Percentiles rank a stretch among this genome's conserved stretches.
Conservation (phyloP, 2,797 vertebrate genomes). For the Sebastiscus tertius region DNA sequence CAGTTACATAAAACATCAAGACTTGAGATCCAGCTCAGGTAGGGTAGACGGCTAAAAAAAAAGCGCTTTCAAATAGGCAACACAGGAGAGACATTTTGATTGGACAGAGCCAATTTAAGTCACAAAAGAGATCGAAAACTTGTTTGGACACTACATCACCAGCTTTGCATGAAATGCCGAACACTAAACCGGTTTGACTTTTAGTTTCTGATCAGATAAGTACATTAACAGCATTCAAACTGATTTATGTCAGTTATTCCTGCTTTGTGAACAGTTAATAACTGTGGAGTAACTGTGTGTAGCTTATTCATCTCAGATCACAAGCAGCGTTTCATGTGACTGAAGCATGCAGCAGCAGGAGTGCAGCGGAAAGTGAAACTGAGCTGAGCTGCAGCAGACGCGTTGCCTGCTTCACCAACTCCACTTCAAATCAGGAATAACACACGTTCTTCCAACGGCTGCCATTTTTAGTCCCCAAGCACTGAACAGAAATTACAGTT, state of each 20-base stretch:
- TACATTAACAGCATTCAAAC: not conserved
- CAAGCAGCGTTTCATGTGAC: slow-evolving; percentile 23
- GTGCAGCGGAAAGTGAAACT: slow-evolving; percentile 54
- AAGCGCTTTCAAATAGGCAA: not conserved
- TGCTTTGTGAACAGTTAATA: no score
- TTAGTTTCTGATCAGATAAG: not conserved
- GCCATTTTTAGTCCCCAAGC: slow-evolving; percentile 1
- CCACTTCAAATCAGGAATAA: slow-evolving; percentile 26
- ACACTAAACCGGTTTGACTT: not conserved
- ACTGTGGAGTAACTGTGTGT: not conserved
- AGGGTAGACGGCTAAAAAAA: no score
- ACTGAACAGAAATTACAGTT: not conserved
- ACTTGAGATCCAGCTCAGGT: not conserved
- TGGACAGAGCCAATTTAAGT: not conserved
- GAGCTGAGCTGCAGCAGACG: not conserved
- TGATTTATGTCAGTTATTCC: not conserved
- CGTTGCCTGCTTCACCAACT: not conserved
- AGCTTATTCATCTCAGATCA: slow-evolving; percentile 12
- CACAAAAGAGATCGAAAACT: not conserved
- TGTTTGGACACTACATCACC: not conserved
- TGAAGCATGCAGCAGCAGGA: not conserved
- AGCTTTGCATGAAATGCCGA: no score
- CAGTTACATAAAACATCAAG: not conserved
- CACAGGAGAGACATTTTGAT: not conserved
- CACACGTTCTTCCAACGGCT: not conserved